Base-by-base conservation (phyloP, 1,140 invertebrate genomes). In the Bombus picipes region DNA sequence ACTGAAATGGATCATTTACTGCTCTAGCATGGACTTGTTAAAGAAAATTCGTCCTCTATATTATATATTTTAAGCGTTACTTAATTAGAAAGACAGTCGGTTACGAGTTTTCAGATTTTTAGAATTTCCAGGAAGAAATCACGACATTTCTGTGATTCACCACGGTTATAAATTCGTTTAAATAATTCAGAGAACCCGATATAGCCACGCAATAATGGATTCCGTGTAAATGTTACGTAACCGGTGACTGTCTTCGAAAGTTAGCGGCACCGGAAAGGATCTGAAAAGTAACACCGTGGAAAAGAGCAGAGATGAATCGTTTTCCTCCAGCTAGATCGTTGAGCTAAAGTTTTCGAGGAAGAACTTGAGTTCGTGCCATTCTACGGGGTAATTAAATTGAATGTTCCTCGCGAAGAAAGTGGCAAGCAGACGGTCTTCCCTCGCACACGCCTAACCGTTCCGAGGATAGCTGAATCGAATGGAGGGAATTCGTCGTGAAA, bases 331-430 rank as follows among this genome's bases (percentile, higher is more conserved):
- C 65, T 32, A 75, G 77, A 74, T 82, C 43, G 79, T 80, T 57
- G 62, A 77, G 78, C 75, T 76, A 85, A 85, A 70, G 39, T 76
- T 74, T 57, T 47, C 83, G 62, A 77, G 77, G 79, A 71, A 83
- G 73, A 77, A 81, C 47, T 39, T 43, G 83, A 70, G 72, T 89
- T 89, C 65, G 57, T 66, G 57, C 81, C 72, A 62, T 90, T 90
- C 39, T 72, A 83, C 70, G 59, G 65, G 88, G 88, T 90, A 90
- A 90, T 90, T 90, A 90, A 90, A 90, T 90, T 88, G 83, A 90
- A 90, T 89, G 89, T 85, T 81, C 80, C 59, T 47, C 47, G n/a
- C 59, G 88, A 87, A 89, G 89, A 90, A 90, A 89, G 85, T 90
- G 81, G 81, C 81, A 71, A 85, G 79, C 78, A 43, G 71, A 77